Percentiles rank a stretch among this genome's conserved stretches.
These are phyloP conservation scores for Peromyscus polionotus DNA, from an alignment of 2,113 vertebrate genomes.

Conservation along the genomic window DNA sequence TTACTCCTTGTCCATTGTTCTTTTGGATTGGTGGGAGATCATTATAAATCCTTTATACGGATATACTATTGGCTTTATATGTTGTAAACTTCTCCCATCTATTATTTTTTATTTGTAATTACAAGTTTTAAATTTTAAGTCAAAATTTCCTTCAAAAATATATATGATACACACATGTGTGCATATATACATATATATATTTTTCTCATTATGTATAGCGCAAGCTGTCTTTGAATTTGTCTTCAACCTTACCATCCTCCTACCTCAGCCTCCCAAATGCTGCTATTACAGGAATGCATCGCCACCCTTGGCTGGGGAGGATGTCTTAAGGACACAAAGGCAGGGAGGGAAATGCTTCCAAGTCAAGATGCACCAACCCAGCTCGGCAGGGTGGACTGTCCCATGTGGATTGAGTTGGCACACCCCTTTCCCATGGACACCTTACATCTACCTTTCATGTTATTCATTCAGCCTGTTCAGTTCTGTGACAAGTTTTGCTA, in stretches of 20 bases:
- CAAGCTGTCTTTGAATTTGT: not conserved
- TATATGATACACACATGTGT: too few species aligned
- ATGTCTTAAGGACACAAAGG: not conserved
- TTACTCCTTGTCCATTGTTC: too few species aligned
- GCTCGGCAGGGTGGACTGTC: not conserved
- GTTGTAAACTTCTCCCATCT: not conserved
- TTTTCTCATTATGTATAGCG: not conserved
- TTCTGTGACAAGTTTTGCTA: not conserved
- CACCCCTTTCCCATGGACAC: not conserved
- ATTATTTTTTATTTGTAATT: not conserved
- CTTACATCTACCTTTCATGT: too few species aligned
- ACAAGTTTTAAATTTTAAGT: not conserved
- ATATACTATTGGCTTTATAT: not conserved
- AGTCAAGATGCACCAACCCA: not conserved
- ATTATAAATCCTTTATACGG: not conserved
- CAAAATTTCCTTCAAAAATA: not conserved
- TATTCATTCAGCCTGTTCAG: not conserved
- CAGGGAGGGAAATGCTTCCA: not conserved
- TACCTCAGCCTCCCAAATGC: not conserved
- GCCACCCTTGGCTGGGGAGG: not conserved
- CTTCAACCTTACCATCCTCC: not conserved
- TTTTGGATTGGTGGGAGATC: not conserved
- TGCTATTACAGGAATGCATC: not conserved
- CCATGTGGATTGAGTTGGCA: not conserved
- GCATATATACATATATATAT: not conserved